Evolutionary conservation across 92 coral and sea anemone genomes (phyloP).

Genomic region (Epizoanthus fatuus): DNA sequence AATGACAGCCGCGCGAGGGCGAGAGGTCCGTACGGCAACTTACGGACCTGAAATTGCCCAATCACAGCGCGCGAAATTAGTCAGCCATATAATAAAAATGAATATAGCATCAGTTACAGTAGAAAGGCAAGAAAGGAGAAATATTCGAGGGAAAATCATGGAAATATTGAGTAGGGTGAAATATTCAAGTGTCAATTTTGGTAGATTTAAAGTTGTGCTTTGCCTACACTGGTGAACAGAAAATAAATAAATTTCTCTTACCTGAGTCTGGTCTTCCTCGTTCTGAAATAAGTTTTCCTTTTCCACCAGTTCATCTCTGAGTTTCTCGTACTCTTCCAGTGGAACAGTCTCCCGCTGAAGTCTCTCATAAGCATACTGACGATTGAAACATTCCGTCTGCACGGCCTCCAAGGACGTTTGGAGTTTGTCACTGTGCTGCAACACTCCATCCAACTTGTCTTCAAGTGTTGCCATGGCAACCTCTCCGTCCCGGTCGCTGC

Average conservation of each 20-base stretch:
- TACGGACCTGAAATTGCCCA: too few species aligned
- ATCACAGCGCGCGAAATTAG: too few species aligned
- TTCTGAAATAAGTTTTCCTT: constrained; percentile 42
- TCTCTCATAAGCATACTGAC: constrained; percentile 63
- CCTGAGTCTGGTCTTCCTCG: constrained; percentile 48
- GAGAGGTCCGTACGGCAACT: too few species aligned
- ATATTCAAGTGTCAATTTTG: too few species aligned
- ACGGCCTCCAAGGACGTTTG: constrained; percentile 57
- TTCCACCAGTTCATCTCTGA: constrained; percentile 62
- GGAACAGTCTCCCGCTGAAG: constrained; percentile 62
- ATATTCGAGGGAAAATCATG: too few species aligned
- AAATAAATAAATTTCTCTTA: neutral
- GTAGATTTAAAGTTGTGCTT: too few species aligned
- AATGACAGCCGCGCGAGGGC: too few species aligned
- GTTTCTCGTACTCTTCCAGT: constrained; percentile 53
- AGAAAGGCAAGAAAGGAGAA: too few species aligned
- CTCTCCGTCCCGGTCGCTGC: neutral
- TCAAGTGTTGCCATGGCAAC: constrained; percentile 82
- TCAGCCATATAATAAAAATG: too few species aligned
- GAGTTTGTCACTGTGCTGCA: constrained; percentile 68
- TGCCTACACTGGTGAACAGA: too few species aligned
- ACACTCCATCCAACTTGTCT: constrained; percentile 71
- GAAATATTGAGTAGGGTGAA: too few species aligned
- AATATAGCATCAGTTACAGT: too few species aligned
- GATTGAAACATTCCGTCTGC: constrained; percentile 65